Percentiles rank a stretch among this genome's conserved stretches.
Conservation (phyloP, 2,113 vertebrate genomes). For the Salvator merianae region DNA sequence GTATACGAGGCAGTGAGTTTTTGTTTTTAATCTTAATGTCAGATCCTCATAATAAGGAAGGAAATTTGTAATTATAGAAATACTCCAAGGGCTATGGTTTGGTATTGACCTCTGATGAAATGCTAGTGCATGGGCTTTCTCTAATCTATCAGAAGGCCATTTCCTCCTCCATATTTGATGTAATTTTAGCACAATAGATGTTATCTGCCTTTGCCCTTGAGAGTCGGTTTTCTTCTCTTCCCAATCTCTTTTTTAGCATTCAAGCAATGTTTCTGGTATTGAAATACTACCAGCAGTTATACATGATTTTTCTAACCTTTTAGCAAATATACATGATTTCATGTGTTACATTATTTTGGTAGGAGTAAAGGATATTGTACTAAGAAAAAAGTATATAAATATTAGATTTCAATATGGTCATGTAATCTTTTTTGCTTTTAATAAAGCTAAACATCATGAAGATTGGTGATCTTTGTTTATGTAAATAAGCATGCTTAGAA, state of each 20-base stretch:
- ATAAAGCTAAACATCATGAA: background rate
- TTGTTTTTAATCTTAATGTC: background rate
- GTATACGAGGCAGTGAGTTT: background rate
- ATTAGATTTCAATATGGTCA: background rate
- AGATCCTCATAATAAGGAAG: conserved; percentile 13
- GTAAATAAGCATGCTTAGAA: background rate
- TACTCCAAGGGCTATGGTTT: conserved; percentile 38
- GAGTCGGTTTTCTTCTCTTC: too few relatives aligned
- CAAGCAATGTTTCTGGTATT: too few relatives aligned
- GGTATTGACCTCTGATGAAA: background rate
- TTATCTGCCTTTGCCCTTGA: too few relatives aligned
- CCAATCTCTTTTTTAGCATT: too few relatives aligned
- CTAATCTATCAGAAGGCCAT: background rate
- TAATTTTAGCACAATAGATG: too few relatives aligned
- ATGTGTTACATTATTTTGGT: background rate
- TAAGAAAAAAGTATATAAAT: background rate
- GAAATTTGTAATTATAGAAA: conserved; percentile 33
- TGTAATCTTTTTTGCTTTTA: background rate
- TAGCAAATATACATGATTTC: background rate
- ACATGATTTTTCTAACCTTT: background rate
- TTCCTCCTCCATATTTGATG: background rate
- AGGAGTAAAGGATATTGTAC: background rate
- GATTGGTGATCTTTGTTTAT: background rate
- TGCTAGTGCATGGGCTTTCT: background rate
- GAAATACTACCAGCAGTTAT: background rate